Conservation (phyloP, 1,140 invertebrate genomes). For the Macrocentrus cingulum region DNA sequence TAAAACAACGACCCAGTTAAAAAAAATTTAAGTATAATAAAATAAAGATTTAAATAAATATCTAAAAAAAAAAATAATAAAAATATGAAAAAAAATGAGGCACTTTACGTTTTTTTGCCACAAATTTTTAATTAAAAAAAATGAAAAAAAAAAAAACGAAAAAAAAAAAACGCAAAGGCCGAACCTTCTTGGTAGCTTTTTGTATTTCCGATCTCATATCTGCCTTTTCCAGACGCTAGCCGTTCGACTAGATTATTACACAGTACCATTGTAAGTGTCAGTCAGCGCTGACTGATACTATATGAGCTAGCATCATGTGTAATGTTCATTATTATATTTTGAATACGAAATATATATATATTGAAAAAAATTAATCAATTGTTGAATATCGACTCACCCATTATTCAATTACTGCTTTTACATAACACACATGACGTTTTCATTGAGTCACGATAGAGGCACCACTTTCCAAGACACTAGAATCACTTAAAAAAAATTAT, state of each 20-base stretch:
- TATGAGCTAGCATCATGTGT: conserved; percentile 53
- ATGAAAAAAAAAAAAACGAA: background rate
- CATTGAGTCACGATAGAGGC: too few relatives aligned
- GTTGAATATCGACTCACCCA: background rate
- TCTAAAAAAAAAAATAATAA: conserved; percentile 24
- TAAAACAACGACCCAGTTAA: conserved; percentile 38
- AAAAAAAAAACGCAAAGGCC: conserved; percentile 19
- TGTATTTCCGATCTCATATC: conserved; percentile 49
- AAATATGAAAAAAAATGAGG: background rate
- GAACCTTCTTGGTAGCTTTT: conserved; percentile 37
- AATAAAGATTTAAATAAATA: conserved; percentile 25
- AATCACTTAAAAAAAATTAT: too few relatives aligned
- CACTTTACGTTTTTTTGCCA: background rate
- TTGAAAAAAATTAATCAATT: conserved; percentile 36
- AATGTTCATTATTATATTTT: conserved; percentile 59
- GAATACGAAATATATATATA: conserved; percentile 57
- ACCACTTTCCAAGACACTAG: conserved; percentile 21
- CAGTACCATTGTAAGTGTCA: conserved; percentile 45
- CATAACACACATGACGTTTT: too few relatives aligned
- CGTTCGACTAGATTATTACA: conserved; percentile 41
- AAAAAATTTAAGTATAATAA: background rate
- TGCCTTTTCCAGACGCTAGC: conserved; percentile 48
- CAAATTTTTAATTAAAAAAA: background rate
- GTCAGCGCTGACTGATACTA: conserved; percentile 44
- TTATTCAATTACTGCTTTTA: too few relatives aligned